Base-by-base conservation (phyloP, 2,888 invertebrate genomes). In the Agonopterix arenella region DNA sequence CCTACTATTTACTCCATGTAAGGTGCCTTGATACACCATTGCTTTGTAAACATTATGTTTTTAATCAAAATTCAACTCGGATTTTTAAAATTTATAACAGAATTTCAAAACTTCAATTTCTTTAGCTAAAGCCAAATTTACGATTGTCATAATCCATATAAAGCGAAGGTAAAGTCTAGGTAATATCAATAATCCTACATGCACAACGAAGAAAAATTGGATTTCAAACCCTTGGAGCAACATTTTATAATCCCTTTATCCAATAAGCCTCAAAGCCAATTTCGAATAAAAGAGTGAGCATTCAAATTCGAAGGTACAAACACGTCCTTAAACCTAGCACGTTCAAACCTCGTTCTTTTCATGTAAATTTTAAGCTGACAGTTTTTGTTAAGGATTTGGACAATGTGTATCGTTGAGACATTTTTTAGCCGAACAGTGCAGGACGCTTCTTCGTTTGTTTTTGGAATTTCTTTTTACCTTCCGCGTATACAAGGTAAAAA, bases 321-420 rank as follows among this genome's bases (percentile, higher is more conserved):
- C 70, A 72, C 73, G 66, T 70, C 63, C 63, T 59, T 64, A 54
- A 50, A 58, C 58, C 60, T 63, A 62, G 55, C 60, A 54, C 60
- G 64, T 61, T 73, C 28, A 70, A 76, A 67, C 74, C 74, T 69
- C 69, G 70, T 75, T 73, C 72, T 76, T 76, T 73, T 76, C 68
- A 76, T 78, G 76, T 76, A 72, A 74, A 78, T 76, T 76, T 76
- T 69, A 76, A 76, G 76, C 71, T 70, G 68, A 67, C 68, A 63
- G 64, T 68, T 75, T 76, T 76, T 73, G 63, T 68, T 28, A 56
- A 68, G 72, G 68, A 73, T 74, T 72, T 70, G 59, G 58, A 55
- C 62, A 71, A 75, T 68, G 61, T 59, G 64, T 69, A 70, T 71
- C 67, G 66, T 62, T 60, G 60, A 68, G 68, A 72, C 65, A 68